Evolutionary conservation across 2,797 vertebrate species (phyloP).

Genomic region (Chlorospingus semifuscus): DNA sequence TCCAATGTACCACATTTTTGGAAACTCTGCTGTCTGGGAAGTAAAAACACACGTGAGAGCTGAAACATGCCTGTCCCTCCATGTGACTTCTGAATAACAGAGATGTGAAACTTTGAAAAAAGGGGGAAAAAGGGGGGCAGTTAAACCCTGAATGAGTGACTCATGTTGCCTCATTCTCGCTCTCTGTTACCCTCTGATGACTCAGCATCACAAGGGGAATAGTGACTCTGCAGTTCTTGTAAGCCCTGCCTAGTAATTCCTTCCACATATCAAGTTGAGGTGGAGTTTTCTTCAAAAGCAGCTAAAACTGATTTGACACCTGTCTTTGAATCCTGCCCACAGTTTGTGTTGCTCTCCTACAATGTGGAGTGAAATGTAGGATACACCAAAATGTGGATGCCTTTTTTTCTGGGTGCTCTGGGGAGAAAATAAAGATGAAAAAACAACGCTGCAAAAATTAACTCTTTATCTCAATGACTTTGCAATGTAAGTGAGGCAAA

Average conservation of each 20-base stretch:
- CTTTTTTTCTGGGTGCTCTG: not conserved
- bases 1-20: not conserved
- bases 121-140: not conserved
- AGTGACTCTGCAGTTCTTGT: constrained; percentile 57
- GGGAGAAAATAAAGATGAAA: not conserved
- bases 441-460: not conserved
- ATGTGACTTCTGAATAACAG: constrained; percentile 28
- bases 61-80: not conserved
- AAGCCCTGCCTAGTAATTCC: not conserved
- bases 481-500: not conserved
- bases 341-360: not conserved
- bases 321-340: not conserved
- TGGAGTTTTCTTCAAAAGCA: not conserved
- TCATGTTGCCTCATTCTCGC: not conserved
- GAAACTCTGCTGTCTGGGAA: not conserved
- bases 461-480: not conserved
- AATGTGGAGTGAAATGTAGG: not conserved
- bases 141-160: not conserved
- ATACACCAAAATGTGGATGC: not conserved
- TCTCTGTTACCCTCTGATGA: constrained; percentile 4
- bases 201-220: constrained; percentile 51
- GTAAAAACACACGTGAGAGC: not conserved
- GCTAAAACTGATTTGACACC: not conserved
- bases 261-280: not conserved
- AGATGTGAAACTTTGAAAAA: constrained; percentile 62